Base-by-base conservation (phyloP, 2,888 invertebrate species). In the Cyclophora punctaria region DNA sequence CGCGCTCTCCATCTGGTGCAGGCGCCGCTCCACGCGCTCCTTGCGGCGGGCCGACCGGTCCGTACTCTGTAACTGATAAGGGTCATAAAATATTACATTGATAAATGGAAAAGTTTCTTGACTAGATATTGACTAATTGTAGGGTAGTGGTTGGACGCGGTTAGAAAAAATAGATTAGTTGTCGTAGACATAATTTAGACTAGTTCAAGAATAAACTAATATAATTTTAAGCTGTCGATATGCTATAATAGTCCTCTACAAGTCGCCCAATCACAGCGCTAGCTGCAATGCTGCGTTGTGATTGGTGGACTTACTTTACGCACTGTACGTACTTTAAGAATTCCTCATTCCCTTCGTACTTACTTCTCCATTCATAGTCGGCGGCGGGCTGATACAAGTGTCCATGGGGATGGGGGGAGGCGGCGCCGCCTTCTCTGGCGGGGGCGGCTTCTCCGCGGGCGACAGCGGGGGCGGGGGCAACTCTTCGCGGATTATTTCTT, bases 21-120 rank as follows among this genome's bases (percentile, higher is more conserved):
- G 86, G 66, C 96, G 95, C 49, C 95, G 93, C 64, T 96, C 96
- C 1, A 97, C 96, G 20, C 97, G 91, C 72, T 93, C 94, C 70
- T 95, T 95, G 44, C 96, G 91, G 40, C 96, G 90, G 55, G 95
- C 94, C 62, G 93, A 94, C 3, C 95, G 90, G 64, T 96, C 96
- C 33, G 77, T 71, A 45, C 76, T 75, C 86, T 85, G 59, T 50
- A 5, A 3, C 4, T 2, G 4, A 47, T 45, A 47, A 50, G 35
- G 5, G 34, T 48, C 3, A 47, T 5, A n/a, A n/a, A n/a, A n/a
- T n/a, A 40, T 47, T 46, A 5, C n/a, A 45, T 35, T 46, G 34
- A 20, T 20, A 20, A 20, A 20, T 20, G 20, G 20, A 20, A 20
- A 20, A 20, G 20, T 20, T 20, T 1, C 20, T 20, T 20, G 20